Evolutionary conservation across 1,140 invertebrate species (phyloP).

Genomic region (Acromyrmex charruanus): DNA sequence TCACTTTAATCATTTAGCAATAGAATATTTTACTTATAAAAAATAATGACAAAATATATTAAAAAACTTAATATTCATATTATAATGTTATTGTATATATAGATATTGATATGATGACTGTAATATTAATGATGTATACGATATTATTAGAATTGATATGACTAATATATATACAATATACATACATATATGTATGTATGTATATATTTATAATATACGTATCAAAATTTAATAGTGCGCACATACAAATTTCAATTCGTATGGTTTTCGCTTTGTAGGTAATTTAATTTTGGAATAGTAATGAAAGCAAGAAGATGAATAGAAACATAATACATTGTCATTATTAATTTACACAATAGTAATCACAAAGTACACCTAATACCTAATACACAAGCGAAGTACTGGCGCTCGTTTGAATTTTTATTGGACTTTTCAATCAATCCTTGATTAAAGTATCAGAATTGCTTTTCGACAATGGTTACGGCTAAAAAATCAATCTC

Average conservation of each 20-base stretch:
- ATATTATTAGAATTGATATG: background rate
- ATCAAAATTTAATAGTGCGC: background rate
- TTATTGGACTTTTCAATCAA: background rate
- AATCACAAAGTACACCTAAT: background rate
- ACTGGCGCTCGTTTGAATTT: background rate
- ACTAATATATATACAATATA: background rate
- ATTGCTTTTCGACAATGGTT: conserved; percentile 36
- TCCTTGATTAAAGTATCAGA: background rate
- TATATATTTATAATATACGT: background rate
- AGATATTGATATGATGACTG: background rate
- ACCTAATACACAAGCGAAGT: background rate
- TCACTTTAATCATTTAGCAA: background rate
- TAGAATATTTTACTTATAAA: background rate
- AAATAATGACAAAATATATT: background rate
- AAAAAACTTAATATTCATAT: background rate
- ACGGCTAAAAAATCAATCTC: conserved; percentile 34
- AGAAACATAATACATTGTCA: background rate
- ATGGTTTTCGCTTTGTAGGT: background rate
- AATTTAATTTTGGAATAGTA: conserved; percentile 5
- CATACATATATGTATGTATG: background rate
- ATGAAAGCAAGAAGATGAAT: background rate
- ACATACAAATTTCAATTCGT: background rate
- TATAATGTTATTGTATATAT: background rate
- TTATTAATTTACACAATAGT: conserved; percentile 5
- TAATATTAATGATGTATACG: background rate